phyloP scores from a whole-genome alignment of 2,113 vertebrate species.

The Coptodon rendalli region DNA sequence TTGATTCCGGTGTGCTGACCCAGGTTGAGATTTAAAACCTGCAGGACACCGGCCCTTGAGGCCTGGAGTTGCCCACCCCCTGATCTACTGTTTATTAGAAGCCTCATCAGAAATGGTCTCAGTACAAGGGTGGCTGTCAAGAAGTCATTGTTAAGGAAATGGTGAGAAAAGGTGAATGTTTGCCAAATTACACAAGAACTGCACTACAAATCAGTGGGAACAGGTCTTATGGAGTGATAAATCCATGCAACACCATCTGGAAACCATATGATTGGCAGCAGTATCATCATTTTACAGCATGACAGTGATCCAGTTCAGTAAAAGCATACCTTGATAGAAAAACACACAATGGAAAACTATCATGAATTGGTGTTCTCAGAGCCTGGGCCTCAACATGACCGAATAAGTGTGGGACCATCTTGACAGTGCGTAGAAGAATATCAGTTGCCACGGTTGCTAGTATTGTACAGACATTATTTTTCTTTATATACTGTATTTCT shows the following conservation, averaged over 20 bases:
- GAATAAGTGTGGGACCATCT: neutral
- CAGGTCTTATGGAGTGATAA: neutral
- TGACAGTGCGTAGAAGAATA: neutral
- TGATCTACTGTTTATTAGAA: neutral
- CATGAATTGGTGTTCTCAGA: neutral
- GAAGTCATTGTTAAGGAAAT: neutral
- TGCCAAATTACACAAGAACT: neutral
- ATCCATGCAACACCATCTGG: neutral
- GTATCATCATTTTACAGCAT: neutral
- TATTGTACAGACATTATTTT: neutral
- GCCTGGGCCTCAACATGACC: neutral
- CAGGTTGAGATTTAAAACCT: neutral
- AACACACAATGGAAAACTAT: neutral
- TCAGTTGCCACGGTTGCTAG: neutral
- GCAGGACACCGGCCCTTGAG: neutral
- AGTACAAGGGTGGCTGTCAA: neutral
- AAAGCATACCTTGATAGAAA: neutral
- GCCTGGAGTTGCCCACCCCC: neutral
- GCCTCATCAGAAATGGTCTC: neutral
- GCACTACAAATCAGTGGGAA: neutral
- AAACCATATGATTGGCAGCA: neutral
- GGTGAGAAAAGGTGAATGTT: neutral
- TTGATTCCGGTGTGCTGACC: neutral
- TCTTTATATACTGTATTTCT: neutral
- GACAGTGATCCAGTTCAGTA: neutral